These are phyloP conservation scores for Dreissena rostriformis DNA, from an alignment of 1,140 invertebrate species.

Conservation along the genomic window DNA sequence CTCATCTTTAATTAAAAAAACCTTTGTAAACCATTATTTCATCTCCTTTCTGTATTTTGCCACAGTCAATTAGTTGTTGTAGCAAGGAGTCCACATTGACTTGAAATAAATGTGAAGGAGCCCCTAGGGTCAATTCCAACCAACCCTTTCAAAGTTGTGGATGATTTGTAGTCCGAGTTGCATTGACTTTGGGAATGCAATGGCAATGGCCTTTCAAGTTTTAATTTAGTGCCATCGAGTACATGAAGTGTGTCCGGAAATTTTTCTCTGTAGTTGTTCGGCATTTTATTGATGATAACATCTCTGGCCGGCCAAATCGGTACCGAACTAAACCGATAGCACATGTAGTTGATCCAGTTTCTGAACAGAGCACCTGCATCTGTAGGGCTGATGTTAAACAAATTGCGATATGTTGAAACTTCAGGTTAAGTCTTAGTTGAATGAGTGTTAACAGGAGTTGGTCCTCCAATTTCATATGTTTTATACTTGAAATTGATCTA, in stretches of 20 bases:
- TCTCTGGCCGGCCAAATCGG: slow-evolving; percentile 4
- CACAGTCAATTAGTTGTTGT: slow-evolving; percentile 8
- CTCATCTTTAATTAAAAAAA: slow-evolving; percentile 36
- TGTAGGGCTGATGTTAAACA: slow-evolving; percentile 25
- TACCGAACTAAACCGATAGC: slow-evolving; percentile 21
- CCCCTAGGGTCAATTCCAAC: slow-evolving; percentile 60
- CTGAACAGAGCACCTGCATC: slow-evolving; percentile 28
- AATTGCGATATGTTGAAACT: slow-evolving; percentile 33
- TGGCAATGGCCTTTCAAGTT: slow-evolving; percentile 43
- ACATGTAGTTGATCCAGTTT: slow-evolving; percentile 46
- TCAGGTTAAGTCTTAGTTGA: slow-evolving; percentile 24
- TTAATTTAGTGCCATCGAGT: slow-evolving; percentile 58
- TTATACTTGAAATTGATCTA: slow-evolving; percentile 1
- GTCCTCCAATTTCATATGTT: slow-evolving; percentile 35
- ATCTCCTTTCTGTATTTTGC: slow-evolving; percentile 38
- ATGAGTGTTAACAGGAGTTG: slow-evolving; percentile 29
- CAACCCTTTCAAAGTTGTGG: slow-evolving; percentile 59
- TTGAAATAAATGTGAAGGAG: slow-evolving; percentile 52
- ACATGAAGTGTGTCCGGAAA: slow-evolving; percentile 48
- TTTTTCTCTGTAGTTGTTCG: slow-evolving; percentile 41
- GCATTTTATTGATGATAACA: slow-evolving; percentile 31
- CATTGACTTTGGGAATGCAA: slow-evolving; percentile 48
- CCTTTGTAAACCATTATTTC: slow-evolving; percentile 27
- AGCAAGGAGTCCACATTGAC: slow-evolving; percentile 46
- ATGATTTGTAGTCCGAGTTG: slow-evolving; percentile 64